phyloP scores from a whole-genome alignment of 2,113 vertebrate species.

The Sinocyclocheilus rhinocerous region DNA sequence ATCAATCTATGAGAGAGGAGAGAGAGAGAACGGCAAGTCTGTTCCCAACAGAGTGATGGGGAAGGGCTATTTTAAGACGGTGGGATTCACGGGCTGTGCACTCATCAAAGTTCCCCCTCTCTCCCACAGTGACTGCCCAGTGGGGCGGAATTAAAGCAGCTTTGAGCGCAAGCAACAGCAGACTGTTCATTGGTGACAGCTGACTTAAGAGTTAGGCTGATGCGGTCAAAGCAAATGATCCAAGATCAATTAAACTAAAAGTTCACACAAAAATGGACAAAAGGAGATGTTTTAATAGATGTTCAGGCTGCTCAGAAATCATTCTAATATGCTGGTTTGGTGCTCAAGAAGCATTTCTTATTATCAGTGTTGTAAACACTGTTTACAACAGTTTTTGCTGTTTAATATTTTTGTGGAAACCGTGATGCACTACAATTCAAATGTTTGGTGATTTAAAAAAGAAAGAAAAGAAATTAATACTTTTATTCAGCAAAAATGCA shows the following conservation, averaged over 20 bases:
- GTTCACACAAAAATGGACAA: not conserved
- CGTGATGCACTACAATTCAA: not conserved
- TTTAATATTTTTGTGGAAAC: not conserved
- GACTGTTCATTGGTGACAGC: not conserved
- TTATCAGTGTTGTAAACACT: not conserved
- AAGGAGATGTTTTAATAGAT: not conserved
- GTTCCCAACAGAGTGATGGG: slow-evolving; percentile 22
- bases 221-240: not conserved
- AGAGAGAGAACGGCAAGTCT: slow-evolving; percentile 26
- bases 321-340: not conserved
- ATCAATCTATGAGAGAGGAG: slow-evolving; percentile 33
- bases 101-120: slow-evolving; percentile 13
- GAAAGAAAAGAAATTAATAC: not conserved
- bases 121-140: slow-evolving; percentile 2
- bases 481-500: not conserved
- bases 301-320: not conserved
- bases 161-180: slow-evolving; percentile 24
- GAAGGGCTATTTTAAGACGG: slow-evolving; percentile 30
- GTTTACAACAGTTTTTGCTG: not conserved
- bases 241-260: not conserved
- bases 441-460: not conserved
- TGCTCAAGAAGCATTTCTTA: not conserved
- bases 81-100: slow-evolving; percentile 30
- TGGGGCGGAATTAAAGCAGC: slow-evolving; percentile 21
- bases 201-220: not conserved